Conservation (phyloP, 2,797 vertebrate genomes). For the Takifugu ocellatus region DNA sequence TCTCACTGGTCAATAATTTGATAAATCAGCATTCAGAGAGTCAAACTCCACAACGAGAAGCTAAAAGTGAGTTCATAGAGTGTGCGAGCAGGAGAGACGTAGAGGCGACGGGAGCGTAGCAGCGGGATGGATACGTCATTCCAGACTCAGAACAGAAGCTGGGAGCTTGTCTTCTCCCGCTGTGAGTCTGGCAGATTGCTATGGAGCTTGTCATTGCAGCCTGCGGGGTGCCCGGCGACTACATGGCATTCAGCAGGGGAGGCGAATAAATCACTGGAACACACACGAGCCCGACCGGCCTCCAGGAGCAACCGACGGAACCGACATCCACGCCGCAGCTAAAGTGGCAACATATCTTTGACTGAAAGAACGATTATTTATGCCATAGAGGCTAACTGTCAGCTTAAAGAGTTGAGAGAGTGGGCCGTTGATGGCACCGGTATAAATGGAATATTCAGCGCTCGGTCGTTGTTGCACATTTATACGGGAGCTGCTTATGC, state of each 20-base stretch:
- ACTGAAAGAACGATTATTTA: neutral
- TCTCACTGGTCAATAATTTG: too few species aligned
- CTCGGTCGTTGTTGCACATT: neutral
- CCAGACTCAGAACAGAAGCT: slow-evolving; percentile 60
- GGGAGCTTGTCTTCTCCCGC: slow-evolving; percentile 73
- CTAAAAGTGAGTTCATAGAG: slow-evolving; percentile 17
- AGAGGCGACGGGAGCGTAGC: slow-evolving; percentile 28
- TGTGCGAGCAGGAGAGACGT: neutral
- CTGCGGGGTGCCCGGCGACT: slow-evolving; percentile 71
- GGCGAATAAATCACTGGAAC: slow-evolving; percentile 75
- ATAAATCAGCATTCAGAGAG: slow-evolving; percentile 4
- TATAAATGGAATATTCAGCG: neutral
- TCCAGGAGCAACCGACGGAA: neutral
- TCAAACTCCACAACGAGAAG: slow-evolving; percentile 8
- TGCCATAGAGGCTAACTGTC: neutral
- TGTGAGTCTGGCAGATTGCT: slow-evolving; percentile 74
- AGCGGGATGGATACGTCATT: slow-evolving; percentile 58
- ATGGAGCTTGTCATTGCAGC: slow-evolving; percentile 71
- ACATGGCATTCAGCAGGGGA: slow-evolving; percentile 68
- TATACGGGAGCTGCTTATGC: neutral
- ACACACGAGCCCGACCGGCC: slow-evolving; percentile 51
- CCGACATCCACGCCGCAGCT: slow-evolving; percentile 16
- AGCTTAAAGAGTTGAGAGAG: neutral
- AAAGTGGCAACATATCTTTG: slow-evolving; percentile 2
- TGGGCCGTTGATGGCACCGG: neutral